Evolutionary conservation across 2,113 vertebrate species (phyloP).

Genomic region (Psammodynastes pulverulentus): DNA sequence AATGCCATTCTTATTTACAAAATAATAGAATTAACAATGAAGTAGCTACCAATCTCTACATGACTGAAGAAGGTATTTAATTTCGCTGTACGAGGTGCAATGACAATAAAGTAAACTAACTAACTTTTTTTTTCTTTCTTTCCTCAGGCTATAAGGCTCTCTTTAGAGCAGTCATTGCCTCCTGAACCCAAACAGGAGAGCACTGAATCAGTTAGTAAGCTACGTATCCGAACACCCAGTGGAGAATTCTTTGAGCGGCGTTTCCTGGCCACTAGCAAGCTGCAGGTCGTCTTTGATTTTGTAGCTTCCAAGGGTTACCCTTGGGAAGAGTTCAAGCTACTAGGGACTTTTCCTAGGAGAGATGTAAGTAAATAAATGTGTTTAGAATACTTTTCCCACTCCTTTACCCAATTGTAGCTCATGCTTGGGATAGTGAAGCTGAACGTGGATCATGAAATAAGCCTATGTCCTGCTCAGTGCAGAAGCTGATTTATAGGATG

Average conservation of each 20-base stretch:
- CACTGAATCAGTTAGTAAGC: conserved; percentile 89
- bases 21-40: conserved; percentile 43
- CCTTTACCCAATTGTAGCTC: background rate
- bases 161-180: conserved; percentile 92
- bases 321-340: conserved; percentile 93
- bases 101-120: too few relatives aligned
- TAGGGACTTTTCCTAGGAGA: conserved; percentile 98
- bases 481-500: background rate
- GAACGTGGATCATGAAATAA: background rate
- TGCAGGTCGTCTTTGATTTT: conserved; percentile 97
- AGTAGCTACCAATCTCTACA: conserved; percentile 17
- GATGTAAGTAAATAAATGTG: conserved; percentile 79
- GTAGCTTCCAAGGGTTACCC: conserved; percentile 98
- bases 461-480: background rate
- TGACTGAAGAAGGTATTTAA: too few relatives aligned
- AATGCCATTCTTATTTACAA: background rate
- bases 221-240: conserved; percentile 92
- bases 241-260: conserved; percentile 95
- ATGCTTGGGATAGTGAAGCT: background rate
- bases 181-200: conserved; percentile 87
- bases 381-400: background rate
- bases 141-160: conserved; percentile 90
- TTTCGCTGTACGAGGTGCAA: too few relatives aligned
- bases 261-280: conserved; percentile 91
- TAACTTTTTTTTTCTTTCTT: conserved; percentile 18